Base-by-base conservation (phyloP, 2,888 invertebrate species). In the Lutraria lutraria region DNA sequence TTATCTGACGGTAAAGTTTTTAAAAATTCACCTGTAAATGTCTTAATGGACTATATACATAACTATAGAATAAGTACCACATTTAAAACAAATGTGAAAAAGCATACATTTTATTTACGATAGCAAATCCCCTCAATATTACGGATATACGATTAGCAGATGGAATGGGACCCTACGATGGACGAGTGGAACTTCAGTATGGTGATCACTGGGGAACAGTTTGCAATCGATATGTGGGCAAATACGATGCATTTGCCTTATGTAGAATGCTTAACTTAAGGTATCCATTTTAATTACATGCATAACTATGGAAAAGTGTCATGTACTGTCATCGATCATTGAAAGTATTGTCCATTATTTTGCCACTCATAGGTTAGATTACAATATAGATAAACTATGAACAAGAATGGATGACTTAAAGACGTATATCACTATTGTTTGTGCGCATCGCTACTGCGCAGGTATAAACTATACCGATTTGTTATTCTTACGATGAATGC, bases 151-250 rank as follows among this genome's bases (percentile, higher is more conserved):
- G 81, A 3, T 54, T 81, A n/a, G 81, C 54, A 25, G 25, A 81
- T 25, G 81, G 81, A 53, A n/a, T 25, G 15, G 54, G 81, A 54
- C 54, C 53, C 4, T 54, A 81, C 25, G 81, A 81, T 16, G 81
- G 81, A 15, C 53, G 81, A 25, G 54, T 81, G 16, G 81, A 81
- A 54, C 29, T 81, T 16, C 25, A 81, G 16, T 25, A n/a, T 53
- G 54, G 54, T 53, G 81, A 54, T 10, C 8, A 54, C 54, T 81
- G 81, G 81, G 81, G 81, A 10, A 81, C 81, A 15, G 29, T 81
- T 8, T 54, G 81, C 29, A 81, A n/a, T 63, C 63, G 63, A n/a
- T n/a, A 63, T 25, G 21, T 63, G 19, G 63, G 63, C 25, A 63
- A 4, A 63, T n/a, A 15, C 21, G 63, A 63, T 6, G 63, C n/a